Base-by-base conservation (phyloP, 2,888 invertebrate genomes). In the Spilosoma lubricipeda region DNA sequence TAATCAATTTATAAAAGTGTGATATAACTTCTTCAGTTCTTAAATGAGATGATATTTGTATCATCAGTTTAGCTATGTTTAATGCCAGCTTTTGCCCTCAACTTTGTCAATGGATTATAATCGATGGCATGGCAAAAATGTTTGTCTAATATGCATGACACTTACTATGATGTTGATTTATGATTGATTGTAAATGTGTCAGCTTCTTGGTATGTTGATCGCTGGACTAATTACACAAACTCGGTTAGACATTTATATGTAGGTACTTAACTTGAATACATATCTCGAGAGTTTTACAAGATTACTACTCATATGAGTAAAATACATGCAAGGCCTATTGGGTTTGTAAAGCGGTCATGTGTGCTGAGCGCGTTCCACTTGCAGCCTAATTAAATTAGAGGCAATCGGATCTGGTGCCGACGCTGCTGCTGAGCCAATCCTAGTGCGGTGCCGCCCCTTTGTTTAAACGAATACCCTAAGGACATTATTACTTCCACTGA, bases 331-430 rank as follows among this genome's bases (percentile, higher is more conserved):
- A 70, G 27, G 70, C 69, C 80, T 81, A 82, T 82, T 83, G 84
- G 85, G 83, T 84, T 82, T 87, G 86, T 83, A 86, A 86, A 84
- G 85, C 84, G 87, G 87, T 83, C 87, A 87, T 84, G 86, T 85
- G 85, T 85, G 86, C 86, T 86, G 82, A 83, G 87, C 90, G 89
- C 89, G 93, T 91, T 93, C 94, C 88, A 94, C 91, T 93, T 93
- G 92, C 90, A 89, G 84, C 81, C 88, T 94, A 95, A 95, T 95
- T 95, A 88, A 95, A 95, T 95, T 95, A 95, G 91, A 89, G 90
- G 90, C 94, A 93, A 93, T 93, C 91, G 93, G 88, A 91, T 90
- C 87, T 86, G 84, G 79, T 84, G 84, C 82, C 81, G 85, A 81
- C 80, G 81, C 77, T 79, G 76, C 80, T 84, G 76, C 80, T 84